These are phyloP conservation scores for Perca flavescens DNA, from an alignment of 2,113 vertebrate genomes.

Conservation along the genomic window DNA sequence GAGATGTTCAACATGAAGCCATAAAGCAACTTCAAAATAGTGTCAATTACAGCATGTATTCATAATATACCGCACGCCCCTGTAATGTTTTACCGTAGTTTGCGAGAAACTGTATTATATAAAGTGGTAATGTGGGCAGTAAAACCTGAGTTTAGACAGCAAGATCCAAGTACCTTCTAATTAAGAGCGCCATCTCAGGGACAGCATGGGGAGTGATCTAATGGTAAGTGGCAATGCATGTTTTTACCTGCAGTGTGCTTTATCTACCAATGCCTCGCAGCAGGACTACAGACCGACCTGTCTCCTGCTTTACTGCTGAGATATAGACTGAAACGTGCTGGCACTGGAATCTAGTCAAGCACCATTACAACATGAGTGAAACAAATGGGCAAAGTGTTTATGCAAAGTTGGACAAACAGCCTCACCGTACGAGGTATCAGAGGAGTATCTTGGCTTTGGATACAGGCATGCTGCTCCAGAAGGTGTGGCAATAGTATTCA, in stretches of 20 bases:
- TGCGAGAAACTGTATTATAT: slow-evolving; percentile 38
- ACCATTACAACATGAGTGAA: slow-evolving; percentile 63
- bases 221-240: slow-evolving; percentile 67
- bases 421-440: slow-evolving; percentile 23
- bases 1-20: slow-evolving; percentile 57
- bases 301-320: slow-evolving; percentile 65
- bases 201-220: slow-evolving; percentile 74
- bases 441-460: slow-evolving; percentile 38
- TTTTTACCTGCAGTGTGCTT: slow-evolving; percentile 71
- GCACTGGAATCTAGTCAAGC: slow-evolving; percentile 48
- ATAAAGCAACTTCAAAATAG: slow-evolving; percentile 66
- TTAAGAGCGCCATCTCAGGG: slow-evolving; percentile 71
- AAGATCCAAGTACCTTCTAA: slow-evolving; percentile 75
- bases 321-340: slow-evolving; percentile 57
- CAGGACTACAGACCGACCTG: slow-evolving; percentile 51
- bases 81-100: slow-evolving; percentile 48
- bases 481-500: slow-evolving; percentile 85
- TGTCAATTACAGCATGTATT: slow-evolving; percentile 75
- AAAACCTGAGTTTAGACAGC: slow-evolving; percentile 68
- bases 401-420: slow-evolving; percentile 51
- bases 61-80: slow-evolving; percentile 64
- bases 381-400: slow-evolving; percentile 56
- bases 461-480: slow-evolving; percentile 71
- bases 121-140: slow-evolving; percentile 65
- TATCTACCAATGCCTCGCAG: slow-evolving; percentile 66